Evolutionary conservation across 2,888 invertebrate genomes (phyloP).

Genomic region (Leistus spinibarbis): DNA sequence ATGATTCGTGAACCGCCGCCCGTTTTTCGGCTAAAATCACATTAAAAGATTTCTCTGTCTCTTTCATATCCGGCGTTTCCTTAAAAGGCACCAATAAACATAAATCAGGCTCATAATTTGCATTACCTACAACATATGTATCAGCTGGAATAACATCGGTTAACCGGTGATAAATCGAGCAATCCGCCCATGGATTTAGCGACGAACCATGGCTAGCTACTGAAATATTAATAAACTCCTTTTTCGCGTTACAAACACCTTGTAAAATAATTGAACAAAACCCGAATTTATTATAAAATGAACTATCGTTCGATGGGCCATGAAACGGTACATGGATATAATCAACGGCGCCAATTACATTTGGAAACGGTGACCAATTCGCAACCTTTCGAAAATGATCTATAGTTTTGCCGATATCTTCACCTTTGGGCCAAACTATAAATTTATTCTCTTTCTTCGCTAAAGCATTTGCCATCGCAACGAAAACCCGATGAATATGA

Average conservation of each 20-base stretch:
- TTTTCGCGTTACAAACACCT: not conserved
- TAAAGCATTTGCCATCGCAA: not conserved
- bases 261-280: not conserved
- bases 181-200: not conserved
- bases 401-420: not conserved
- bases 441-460: not conserved
- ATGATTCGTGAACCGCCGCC: not conserved
- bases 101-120: not conserved
- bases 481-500: not conserved
- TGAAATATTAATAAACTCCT: not conserved
- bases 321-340: not conserved
- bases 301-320: not conserved
- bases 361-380: not conserved
- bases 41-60: not conserved
- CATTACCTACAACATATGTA: not conserved
- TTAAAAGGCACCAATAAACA: not conserved
- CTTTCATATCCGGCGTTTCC: not conserved
- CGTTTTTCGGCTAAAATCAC: not conserved
- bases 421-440: not conserved
- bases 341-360: not conserved
- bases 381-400: not conserved
- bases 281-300: not conserved
- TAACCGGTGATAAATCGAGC: not conserved
- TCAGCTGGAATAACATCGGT: not conserved
- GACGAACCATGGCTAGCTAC: not conserved